Percentiles rank a stretch among this genome's conserved stretches.
Evolutionary conservation across 2,113 vertebrate genomes (phyloP).

Genomic region (Alces alces): DNA sequence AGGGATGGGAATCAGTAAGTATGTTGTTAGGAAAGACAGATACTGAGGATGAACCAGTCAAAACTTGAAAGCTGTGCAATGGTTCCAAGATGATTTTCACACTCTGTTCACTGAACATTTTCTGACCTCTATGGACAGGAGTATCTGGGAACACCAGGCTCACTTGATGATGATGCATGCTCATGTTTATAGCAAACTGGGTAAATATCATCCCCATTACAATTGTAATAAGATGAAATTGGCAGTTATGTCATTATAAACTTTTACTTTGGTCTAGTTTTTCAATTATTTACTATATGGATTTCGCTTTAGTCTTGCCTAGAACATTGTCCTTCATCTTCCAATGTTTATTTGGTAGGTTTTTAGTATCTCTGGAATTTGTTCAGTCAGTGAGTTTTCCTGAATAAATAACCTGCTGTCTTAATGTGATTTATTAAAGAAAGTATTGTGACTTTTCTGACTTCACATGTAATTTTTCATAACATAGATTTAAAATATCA

Average conservation of each 20-base stretch:
- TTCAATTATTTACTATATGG: neutral
- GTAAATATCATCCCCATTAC: neutral
- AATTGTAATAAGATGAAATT: neutral
- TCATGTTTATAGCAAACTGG: conserved; percentile 86
- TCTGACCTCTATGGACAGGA: conserved; percentile 84
- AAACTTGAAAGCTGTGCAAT: conserved; percentile 89
- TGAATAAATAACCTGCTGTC: neutral
- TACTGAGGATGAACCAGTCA: conserved; percentile 98
- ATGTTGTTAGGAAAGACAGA: conserved; percentile 81
- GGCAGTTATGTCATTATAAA: neutral
- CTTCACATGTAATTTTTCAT: neutral
- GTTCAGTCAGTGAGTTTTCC: neutral
- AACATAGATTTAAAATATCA: neutral
- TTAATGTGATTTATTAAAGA: neutral
- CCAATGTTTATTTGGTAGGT: neutral
- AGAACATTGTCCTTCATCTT: neutral
- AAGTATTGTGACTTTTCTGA: neutral
- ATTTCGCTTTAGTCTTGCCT: neutral
- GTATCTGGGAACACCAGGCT: conserved; percentile 88
- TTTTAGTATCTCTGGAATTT: neutral
- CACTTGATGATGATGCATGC: conserved; percentile 86
- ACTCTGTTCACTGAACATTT: conserved; percentile 84
- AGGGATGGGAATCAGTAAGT: neutral
- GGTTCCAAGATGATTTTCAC: conserved; percentile 93
- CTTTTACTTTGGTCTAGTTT: neutral